A percentile compares a stretch with the other conserved stretches of the same genome.
phyloP scores from a whole-genome alignment of 1,140 invertebrate species.

The Physella acuta region DNA sequence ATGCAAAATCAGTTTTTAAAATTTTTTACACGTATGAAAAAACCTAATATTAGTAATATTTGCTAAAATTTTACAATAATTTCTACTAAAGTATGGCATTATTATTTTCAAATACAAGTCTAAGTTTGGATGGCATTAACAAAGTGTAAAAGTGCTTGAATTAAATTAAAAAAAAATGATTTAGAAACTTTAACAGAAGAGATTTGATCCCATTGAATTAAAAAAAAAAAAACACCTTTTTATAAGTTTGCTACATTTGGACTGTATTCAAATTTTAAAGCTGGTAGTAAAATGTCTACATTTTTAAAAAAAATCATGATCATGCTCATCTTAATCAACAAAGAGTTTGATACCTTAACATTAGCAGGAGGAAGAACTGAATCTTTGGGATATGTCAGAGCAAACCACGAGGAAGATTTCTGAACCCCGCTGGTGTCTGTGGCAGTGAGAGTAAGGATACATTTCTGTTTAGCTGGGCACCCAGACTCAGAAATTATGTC shows the following conservation, averaged over 20 bases:
- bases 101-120: no score
- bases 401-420: constrained; percentile 19
- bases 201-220: not conserved
- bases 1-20: no score
- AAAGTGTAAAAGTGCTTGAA: no score
- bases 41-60: no score
- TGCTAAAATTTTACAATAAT: no score
- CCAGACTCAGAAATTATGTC: constrained; percentile 21
- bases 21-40: no score
- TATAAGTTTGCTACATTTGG: not conserved
- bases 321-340: not conserved
- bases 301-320: not conserved
- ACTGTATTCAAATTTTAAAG: not conserved
- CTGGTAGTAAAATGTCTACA: not conserved
- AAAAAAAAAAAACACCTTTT: not conserved
- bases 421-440: constrained; percentile 6
- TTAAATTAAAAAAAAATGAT: not conserved
- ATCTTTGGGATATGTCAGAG: constrained; percentile 27
- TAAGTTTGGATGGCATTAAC: no score
- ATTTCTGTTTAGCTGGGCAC: constrained; percentile 21
- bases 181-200: not conserved
- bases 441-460: constrained; percentile 23
- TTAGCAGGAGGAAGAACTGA: constrained; percentile 22
- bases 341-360: constrained; percentile 13
- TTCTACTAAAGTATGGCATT: no score